Percentiles rank a stretch among this genome's conserved stretches.
phyloP scores from a whole-genome alignment of 2,888 invertebrate genomes.

The Calameuta pallipes region DNA sequence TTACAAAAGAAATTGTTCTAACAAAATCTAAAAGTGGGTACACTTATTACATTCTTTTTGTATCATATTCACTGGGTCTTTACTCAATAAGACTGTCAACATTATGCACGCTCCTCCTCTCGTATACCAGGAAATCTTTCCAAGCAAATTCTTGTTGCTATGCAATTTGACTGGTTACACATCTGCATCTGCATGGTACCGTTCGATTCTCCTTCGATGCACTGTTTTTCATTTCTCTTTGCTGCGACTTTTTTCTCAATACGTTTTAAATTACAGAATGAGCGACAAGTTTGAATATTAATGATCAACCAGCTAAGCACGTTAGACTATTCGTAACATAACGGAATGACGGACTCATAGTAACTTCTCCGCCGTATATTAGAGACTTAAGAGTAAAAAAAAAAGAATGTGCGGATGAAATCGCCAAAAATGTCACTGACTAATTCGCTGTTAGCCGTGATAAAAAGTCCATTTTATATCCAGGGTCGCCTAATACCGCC shows the following conservation, averaged over 20 bases:
- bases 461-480: slow-evolving; percentile 55
- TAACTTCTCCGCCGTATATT: background rate
- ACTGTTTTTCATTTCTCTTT: too few species aligned
- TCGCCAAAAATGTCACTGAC: slow-evolving; percentile 48
- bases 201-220: background rate
- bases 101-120: background rate
- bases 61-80: background rate
- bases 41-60: background rate
- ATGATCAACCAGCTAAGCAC: background rate
- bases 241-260: background rate
- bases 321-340: background rate
- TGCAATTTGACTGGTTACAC: background rate
- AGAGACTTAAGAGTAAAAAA: background rate
- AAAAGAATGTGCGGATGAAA: slow-evolving; percentile 11
- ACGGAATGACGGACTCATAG: background rate
- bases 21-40: background rate
- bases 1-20: background rate
- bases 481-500: slow-evolving; percentile 37
- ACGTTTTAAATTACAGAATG: background rate
- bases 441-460: slow-evolving; percentile 51
- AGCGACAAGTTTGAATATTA: background rate
- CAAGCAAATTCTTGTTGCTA: background rate
- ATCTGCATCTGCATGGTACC: background rate
- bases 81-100: background rate
- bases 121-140: background rate